Base-by-base conservation (phyloP, 2,888 invertebrate genomes). In the Marasmarcha lunaedactyla region DNA sequence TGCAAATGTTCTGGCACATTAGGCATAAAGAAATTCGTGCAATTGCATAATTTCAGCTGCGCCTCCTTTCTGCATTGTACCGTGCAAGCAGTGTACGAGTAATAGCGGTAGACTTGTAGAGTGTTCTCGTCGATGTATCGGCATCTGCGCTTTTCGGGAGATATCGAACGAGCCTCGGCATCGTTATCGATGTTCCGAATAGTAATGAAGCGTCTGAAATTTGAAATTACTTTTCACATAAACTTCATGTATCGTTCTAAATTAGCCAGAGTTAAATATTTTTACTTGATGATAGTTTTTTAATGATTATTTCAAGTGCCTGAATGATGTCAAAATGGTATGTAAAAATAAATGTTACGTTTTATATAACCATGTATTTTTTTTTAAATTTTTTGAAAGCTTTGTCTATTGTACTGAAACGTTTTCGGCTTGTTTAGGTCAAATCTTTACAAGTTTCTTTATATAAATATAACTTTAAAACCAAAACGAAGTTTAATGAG, bases 61-160 rank as follows among this genome's bases (percentile, higher is more conserved):
- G 88, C 88, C 39, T 87, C 79, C 61, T 89, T 89, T 38, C 91
- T 84, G 51, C 91, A 91, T 52, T 93, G 90, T 0, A 91, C 89
- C 4, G 88, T 87, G 55, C 92, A 93, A 0, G 90, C 89, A 25
- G 89, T 89, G 48, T 81, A 81, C 37, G 91, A 92, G 51, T 92
- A 92, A 56, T 85, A 81, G 0, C 72, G 71, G 57, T 89, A 89
- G 0, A 90, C 87, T 30, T 77, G 54, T 36, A 81, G 46, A 27
- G 60, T 66, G 47, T 87, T 84, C 63, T 93, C 93, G 46, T 91
- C 87, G 0, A 84, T 85, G 54, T 91, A 93, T 2, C 90, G 88
- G 58, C 93, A 93, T 57, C 89, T 89, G n/a, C 93, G 84, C 59
- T 90, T 90, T 4, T 72, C 63, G 0, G 90, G 85, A 12, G 86